Evolutionary conservation across 2,113 vertebrate genomes (phyloP).

Genomic region (Propithecus coquereli): DNA sequence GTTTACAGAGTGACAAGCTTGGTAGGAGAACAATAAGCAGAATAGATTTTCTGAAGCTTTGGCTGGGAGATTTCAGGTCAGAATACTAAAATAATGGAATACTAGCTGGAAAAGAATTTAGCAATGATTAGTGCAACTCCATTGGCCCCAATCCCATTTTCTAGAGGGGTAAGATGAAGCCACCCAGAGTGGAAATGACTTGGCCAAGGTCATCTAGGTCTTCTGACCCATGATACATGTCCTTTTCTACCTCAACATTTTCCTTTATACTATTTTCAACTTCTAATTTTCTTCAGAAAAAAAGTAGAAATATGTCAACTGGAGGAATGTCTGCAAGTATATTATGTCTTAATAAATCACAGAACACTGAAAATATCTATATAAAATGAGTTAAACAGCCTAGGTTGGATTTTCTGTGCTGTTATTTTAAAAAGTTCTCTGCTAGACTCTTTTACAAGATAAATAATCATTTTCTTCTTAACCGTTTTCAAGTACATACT

Average conservation of each 20-base stretch:
- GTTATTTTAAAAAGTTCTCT: background rate
- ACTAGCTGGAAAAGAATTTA: background rate
- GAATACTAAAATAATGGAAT: background rate
- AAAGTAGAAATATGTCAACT: background rate
- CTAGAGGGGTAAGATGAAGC: background rate
- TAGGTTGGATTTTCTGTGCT: background rate
- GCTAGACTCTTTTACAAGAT: constrained; percentile 2
- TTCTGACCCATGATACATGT: background rate
- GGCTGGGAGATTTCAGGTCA: background rate
- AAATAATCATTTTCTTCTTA: background rate
- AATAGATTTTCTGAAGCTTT: background rate
- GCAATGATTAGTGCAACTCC: background rate
- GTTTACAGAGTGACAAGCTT: background rate
- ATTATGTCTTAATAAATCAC: background rate
- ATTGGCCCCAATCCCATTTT: background rate
- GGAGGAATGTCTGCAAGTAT: background rate
- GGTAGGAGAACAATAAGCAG: background rate
- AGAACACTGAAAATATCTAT: background rate
- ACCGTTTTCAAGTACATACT: background rate
- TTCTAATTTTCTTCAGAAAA: background rate
- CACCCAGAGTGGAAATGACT: background rate
- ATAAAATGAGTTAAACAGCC: background rate
- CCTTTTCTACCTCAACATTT: background rate
- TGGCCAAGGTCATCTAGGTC: background rate
- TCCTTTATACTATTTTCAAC: background rate